Evolutionary conservation across 2,113 vertebrate species (phyloP).

Genomic region (Ophthalmolycus amberensis): DNA sequence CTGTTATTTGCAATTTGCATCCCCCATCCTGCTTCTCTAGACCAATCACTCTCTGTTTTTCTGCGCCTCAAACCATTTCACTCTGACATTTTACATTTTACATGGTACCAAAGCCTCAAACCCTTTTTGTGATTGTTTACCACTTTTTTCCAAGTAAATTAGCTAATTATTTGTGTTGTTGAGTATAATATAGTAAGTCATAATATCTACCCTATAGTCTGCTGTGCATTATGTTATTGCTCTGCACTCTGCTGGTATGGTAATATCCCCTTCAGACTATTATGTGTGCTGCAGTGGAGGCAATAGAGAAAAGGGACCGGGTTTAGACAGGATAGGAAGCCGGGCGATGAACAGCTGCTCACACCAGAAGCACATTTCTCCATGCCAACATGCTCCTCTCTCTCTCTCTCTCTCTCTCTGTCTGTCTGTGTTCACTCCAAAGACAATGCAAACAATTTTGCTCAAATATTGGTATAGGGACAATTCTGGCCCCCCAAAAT

Average conservation of each 20-base stretch:
- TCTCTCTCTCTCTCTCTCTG: background rate
- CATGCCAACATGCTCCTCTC: background rate
- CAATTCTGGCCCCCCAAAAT: background rate
- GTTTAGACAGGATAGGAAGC: background rate
- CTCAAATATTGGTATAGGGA: background rate
- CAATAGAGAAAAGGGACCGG: background rate
- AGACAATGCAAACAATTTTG: background rate
- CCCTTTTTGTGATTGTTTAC: constrained; percentile 29
- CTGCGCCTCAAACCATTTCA: constrained; percentile 31
- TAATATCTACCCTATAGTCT: background rate
- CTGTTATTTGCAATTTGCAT: constrained; percentile 54
- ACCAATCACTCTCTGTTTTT: constrained; percentile 22
- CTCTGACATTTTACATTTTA: constrained; percentile 26
- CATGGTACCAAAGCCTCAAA: background rate
- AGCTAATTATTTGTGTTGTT: constrained; percentile 22
- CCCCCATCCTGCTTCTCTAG: constrained; percentile 22
- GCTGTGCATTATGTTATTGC: background rate
- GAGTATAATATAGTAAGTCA: background rate
- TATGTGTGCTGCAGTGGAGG: background rate
- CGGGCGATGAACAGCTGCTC: background rate
- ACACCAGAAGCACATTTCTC: background rate
- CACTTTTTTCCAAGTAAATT: constrained; percentile 7
- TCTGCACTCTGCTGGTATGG: background rate
- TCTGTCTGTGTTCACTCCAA: background rate
- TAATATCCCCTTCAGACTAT: background rate